Evolutionary conservation across 2,797 vertebrate genomes (phyloP).

Genomic region (Myotis planiceps): DNA sequence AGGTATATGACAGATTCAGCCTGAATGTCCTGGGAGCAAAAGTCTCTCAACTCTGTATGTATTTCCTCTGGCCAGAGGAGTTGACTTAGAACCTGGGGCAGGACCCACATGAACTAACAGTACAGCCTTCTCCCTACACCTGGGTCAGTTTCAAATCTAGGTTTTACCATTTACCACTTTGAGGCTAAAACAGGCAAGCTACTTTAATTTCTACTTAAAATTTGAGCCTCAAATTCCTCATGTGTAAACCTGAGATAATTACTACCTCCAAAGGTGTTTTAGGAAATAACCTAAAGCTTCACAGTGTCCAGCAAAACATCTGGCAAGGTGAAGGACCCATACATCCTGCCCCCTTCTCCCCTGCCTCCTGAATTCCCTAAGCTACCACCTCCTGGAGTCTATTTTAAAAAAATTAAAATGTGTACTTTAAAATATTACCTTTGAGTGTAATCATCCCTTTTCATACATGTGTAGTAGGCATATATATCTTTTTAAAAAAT

Average conservation of each 20-base stretch:
- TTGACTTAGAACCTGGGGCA: background rate
- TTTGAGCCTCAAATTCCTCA: conserved; percentile 27
- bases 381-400: background rate
- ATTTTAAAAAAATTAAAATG: background rate
- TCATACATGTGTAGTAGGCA: conserved; percentile 33
- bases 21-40: background rate
- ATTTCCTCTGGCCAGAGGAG: background rate
- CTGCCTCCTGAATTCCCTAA: background rate
- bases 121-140: background rate
- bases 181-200: background rate
- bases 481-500: conserved; percentile 34
- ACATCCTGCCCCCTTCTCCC: background rate
- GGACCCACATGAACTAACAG: background rate
- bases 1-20: background rate
- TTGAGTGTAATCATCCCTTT: conserved; percentile 50
- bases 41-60: background rate
- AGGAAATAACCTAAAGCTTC: background rate
- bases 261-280: background rate
- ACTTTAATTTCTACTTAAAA: conserved; percentile 33
- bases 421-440: conserved; percentile 36
- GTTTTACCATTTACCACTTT: background rate
- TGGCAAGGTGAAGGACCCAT: background rate
- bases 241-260: background rate
- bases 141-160: conserved; percentile 17
- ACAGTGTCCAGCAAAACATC: background rate